A percentile compares a stretch with the other conserved stretches of the same genome.
Evolutionary conservation across 2,113 vertebrate species (phyloP).

Genomic region (Talpa occidentalis): DNA sequence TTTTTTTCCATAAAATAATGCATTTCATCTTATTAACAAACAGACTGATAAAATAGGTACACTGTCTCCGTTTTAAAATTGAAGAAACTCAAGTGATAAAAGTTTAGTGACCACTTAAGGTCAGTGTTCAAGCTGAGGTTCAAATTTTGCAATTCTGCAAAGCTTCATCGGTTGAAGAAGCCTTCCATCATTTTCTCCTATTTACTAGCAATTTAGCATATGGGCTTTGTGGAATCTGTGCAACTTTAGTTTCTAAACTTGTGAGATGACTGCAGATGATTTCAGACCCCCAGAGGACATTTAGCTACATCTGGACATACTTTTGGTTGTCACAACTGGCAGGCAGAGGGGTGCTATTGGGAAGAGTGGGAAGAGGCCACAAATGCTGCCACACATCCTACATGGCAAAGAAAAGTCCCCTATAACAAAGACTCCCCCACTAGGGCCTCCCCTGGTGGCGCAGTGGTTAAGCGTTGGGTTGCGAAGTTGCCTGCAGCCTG

Average conservation of each 20-base stretch:
- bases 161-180: background rate
- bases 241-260: background rate
- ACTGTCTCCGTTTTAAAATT: background rate
- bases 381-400: background rate
- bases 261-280: background rate
- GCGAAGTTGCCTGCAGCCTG: too few species aligned
- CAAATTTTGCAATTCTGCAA: slow-evolving; percentile 28
- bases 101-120: background rate
- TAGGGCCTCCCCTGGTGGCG: too few species aligned
- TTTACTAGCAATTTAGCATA: background rate
- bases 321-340: background rate
- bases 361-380: background rate
- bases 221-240: background rate
- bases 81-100: background rate
- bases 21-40: background rate
- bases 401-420: background rate
- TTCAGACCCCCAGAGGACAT: background rate
- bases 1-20: background rate
- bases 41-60: background rate
- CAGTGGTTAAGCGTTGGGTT: too few species aligned
- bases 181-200: background rate
- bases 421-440: background rate
- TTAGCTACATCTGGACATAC: background rate
- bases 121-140: slow-evolving; percentile 1
- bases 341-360: background rate